phyloP scores from a whole-genome alignment of 1,140 invertebrate genomes.

The Lepeophtheirus salmonis region DNA sequence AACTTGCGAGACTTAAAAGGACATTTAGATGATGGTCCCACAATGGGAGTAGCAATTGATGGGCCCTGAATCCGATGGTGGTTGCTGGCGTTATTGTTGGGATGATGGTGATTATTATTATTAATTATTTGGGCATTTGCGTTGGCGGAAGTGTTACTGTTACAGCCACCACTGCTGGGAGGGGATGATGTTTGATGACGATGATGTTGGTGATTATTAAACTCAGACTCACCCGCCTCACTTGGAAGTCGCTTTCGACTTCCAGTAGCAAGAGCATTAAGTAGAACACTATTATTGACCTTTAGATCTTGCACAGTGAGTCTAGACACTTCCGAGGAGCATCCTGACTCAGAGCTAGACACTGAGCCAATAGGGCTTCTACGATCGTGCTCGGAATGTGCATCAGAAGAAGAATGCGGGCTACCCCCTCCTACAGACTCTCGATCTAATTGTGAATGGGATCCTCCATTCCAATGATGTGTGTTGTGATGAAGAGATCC shows the following conservation, averaged over 20 bases:
- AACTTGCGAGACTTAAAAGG: slow-evolving; percentile 47
- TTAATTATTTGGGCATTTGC: too few species aligned
- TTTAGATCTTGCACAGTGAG: slow-evolving; percentile 13
- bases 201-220: too few species aligned
- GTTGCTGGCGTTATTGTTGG: too few species aligned
- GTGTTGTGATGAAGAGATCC: neutral
- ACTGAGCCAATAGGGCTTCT: slow-evolving; percentile 56
- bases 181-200: too few species aligned
- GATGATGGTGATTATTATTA: too few species aligned
- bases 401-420: slow-evolving; percentile 48
- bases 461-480: too few species aligned
- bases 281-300: slow-evolving; percentile 8
- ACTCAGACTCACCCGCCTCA: slow-evolving; percentile 19
- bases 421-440: slow-evolving; percentile 22
- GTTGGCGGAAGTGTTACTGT: too few species aligned
- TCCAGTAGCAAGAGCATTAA: slow-evolving; percentile 15
- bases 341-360: slow-evolving; percentile 57
- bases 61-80: too few species aligned
- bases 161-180: too few species aligned
- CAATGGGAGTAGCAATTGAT: too few species aligned
- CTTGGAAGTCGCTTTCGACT: slow-evolving; percentile 19
- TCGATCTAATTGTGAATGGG: slow-evolving; percentile 28
- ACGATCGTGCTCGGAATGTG: slow-evolving; percentile 24
- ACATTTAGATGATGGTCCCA: too few species aligned
- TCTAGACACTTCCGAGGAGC: slow-evolving; percentile 36